phyloP scores from a whole-genome alignment of 53 echinoderm and acorn worm genomes.

The Stichopus horrens region DNA sequence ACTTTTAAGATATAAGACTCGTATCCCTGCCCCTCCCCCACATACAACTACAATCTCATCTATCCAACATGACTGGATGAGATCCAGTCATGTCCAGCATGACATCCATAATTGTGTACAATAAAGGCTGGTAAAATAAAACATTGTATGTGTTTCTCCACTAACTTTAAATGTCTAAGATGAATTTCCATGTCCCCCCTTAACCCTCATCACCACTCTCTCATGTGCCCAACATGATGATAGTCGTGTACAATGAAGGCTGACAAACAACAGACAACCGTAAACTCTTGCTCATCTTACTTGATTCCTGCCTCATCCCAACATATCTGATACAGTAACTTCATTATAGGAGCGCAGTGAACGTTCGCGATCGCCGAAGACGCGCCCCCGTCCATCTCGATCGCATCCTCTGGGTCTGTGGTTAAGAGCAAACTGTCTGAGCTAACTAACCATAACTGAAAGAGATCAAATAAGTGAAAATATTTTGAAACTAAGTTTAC shows the following conservation, averaged over 20 bases:
- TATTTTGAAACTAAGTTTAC: neutral
- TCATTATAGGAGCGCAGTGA: conserved; percentile 53
- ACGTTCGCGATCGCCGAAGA: neutral
- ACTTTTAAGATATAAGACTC: no score
- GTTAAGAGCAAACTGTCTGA: conserved; percentile 61
- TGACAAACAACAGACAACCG: neutral
- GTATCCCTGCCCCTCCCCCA: no score
- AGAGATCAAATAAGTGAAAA: neutral
- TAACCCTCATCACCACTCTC: no score
- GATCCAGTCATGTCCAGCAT: no score
- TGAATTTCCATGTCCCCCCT: no score
- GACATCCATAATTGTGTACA: no score
- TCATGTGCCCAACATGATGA: no score
- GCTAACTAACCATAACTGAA: conserved; percentile 74
- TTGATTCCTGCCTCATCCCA: conserved; percentile 51
- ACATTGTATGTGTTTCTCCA: no score
- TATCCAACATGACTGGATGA: no score
- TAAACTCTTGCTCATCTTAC: conserved; percentile 42
- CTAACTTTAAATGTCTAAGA: no score
- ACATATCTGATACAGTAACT: conserved; percentile 67
- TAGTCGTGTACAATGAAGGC: neutral
- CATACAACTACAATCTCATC: no score
- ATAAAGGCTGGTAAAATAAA: no score
- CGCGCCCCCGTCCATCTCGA: neutral
- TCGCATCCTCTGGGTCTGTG: conserved; percentile 28